Conservation (phyloP, 2,797 vertebrate genomes). For the Rhynchonycteris naso region DNA sequence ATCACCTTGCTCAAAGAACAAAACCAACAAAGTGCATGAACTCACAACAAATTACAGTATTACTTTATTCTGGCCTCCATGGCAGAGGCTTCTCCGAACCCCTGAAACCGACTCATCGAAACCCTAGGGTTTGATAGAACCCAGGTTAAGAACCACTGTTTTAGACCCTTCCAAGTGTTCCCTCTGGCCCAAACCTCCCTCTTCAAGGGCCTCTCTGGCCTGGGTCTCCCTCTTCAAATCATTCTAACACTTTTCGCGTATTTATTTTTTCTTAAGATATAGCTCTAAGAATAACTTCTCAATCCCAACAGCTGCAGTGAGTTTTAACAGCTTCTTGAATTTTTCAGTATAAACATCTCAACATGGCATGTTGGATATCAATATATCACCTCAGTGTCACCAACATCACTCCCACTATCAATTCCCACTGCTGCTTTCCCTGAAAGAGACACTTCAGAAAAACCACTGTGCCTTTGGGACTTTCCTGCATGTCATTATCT, state of each 20-base stretch:
- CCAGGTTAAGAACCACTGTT: too few relatives aligned
- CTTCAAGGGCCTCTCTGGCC: neutral
- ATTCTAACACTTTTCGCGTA: neutral
- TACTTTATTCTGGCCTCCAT: too few relatives aligned
- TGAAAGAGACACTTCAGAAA: neutral
- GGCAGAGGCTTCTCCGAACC: too few relatives aligned
- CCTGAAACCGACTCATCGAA: too few relatives aligned
- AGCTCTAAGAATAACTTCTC: constrained; percentile 4
- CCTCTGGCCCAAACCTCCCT: neutral
- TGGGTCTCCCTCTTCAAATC: neutral
- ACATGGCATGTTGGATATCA: neutral
- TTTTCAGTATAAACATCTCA: neutral
- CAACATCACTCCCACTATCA: neutral
- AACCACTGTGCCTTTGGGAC: neutral
- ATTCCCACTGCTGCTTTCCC: neutral
- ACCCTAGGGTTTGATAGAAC: too few relatives aligned
- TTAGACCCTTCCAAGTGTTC: neutral
- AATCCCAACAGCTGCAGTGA: neutral
- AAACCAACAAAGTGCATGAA: too few relatives aligned
- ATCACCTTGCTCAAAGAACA: too few relatives aligned
- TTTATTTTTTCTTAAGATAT: neutral
- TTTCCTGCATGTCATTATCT: neutral
- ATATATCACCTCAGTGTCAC: neutral
- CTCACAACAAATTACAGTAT: too few relatives aligned
- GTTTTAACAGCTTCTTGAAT: neutral